These are phyloP conservation scores for Drosophila ezoana DNA, from an alignment of 2,888 invertebrate genomes.

Conservation along the genomic window DNA sequence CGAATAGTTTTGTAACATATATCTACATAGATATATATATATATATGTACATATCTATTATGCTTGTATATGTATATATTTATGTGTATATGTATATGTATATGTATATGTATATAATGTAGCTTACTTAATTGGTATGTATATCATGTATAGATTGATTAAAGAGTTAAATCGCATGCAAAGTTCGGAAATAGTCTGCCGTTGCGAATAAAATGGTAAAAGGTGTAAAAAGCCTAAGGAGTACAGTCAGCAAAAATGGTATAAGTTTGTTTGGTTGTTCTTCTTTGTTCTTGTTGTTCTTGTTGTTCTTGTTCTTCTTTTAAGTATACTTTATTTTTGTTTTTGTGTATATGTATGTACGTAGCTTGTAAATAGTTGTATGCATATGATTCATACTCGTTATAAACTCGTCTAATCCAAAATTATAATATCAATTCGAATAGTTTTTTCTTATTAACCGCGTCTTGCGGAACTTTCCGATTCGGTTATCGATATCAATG, in stretches of 20 bases:
- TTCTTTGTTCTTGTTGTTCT: conserved; percentile 4
- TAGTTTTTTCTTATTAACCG: conserved; percentile 35
- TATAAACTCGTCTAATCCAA: conserved; percentile 26
- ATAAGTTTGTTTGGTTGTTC: conserved; percentile 62
- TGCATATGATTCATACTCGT: conserved; percentile 51
- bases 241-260: conserved; percentile 84
- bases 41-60: conserved; percentile 1
- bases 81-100: conserved; percentile 27
- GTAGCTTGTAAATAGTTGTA: conserved; percentile 62
- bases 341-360: conserved; percentile 39
- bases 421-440: conserved; percentile 28
- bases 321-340: conserved; percentile 10
- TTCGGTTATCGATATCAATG: conserved; percentile 29
- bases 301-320: conserved; percentile 18
- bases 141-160: conserved; percentile 33
- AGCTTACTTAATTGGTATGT: conserved; percentile 33
- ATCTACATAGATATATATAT: conserved; percentile 12
- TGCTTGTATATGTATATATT: neutral
- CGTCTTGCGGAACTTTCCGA: conserved; percentile 32
- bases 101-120: conserved; percentile 27
- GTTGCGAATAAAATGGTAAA: conserved; percentile 70
- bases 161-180: conserved; percentile 63
- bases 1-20: conserved; percentile 3
- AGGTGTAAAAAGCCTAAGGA: conserved; percentile 84
- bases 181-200: conserved; percentile 56